Evolutionary conservation across 2,113 vertebrate genomes (phyloP), one percentile per base, ranked within the genome.

Genomic region (Cyprinus carpio): DNA sequence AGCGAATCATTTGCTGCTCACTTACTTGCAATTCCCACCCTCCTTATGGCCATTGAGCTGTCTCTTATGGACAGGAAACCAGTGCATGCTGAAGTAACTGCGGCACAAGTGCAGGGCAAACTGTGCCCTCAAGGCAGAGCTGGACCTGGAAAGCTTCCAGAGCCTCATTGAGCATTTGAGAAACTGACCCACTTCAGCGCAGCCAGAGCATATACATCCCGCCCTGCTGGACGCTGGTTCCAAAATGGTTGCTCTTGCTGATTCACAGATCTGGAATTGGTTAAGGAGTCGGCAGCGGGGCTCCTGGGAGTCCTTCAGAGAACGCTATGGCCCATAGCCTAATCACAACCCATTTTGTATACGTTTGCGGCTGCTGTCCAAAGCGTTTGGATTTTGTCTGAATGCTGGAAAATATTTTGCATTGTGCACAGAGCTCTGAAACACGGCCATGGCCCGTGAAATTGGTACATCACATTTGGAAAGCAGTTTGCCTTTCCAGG

Each of bases 261-360:
- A 89, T 67, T 88, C 82, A 83, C 82, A 87, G 51, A 67, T 86
- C 77, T 83, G 69, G 86, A 85, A 82, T 56, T 80, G 49, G 64
- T 81, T 85, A 67, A 84, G 81, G 31, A 77, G n/a, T 51, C 46
- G 23, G 27, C 56, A 29, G 25, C 56, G 74, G 78, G 60, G n/a
- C 54, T 89, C 84, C 82, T 83, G 86, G 83, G 78, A 78, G 58
- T 71, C 83, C 83, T 82, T 71, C 83, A 78, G 82, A 67, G 71
- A 78, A 34, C 29, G 15, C 18, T 13, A 78, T 58, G 58, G 34
- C 56, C 4, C 58, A 46, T 27, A 46, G 34, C 58, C 31, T 40
- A 46, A 81, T 81, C 13, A 10, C 58, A 9, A 15, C 23, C 37
- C 13, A 54, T 77, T 84, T 13, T 43, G 58, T 51, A 20, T 25